Evolutionary conservation across 2,888 invertebrate genomes (phyloP), one percentile per base, ranked within the genome.

Genomic region (Melangyna quadrimaculata): DNA sequence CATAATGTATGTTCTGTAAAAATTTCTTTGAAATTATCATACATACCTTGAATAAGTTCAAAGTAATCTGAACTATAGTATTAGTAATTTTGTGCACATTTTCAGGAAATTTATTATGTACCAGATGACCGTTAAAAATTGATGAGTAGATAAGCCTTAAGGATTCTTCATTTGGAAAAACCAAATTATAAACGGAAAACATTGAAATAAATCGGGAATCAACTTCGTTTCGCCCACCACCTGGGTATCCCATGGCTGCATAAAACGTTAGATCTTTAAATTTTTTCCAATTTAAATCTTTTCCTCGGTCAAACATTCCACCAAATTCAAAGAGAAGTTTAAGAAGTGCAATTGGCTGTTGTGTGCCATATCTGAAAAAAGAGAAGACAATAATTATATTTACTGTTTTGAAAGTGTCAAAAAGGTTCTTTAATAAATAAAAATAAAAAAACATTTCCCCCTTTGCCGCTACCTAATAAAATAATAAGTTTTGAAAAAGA

Each of bases 291-390:
- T 95, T 96, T 6, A 98, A 94, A 90, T 98, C 97, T 91, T 97
- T 97, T 29, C 96, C 97, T 71, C 97, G 93, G 91, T 97, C 97
- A 90, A 97, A 98, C 91, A 98, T 95, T 19, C 98, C 98, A 73
- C 96, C 96, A 83, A 95, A 94, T 92, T 98, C 98, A 86, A 98
- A 95, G n/a, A 98, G 91, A 12, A 98, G 92, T 91, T 98, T 98
- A n/a, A 98, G 92, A 43, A 98, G 92, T 0, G 98, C 98, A 88
- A 98, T 97, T 0, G 98, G 98, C 90, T 98, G 98, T 90, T 98
- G 98, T 0, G 98, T 98, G 0, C 98, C 98, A 90, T 98, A 98
- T 0, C 92, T 92, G 14, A 2, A 77, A 63, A 40, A 24, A 45
- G n/a, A 53, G 3, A 6, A 6, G 3, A n/a, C n/a, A n/a, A n/a